phyloP scores from a whole-genome alignment of 2,888 invertebrate genomes.

The Mesorhabditis spiculigera region DNA sequence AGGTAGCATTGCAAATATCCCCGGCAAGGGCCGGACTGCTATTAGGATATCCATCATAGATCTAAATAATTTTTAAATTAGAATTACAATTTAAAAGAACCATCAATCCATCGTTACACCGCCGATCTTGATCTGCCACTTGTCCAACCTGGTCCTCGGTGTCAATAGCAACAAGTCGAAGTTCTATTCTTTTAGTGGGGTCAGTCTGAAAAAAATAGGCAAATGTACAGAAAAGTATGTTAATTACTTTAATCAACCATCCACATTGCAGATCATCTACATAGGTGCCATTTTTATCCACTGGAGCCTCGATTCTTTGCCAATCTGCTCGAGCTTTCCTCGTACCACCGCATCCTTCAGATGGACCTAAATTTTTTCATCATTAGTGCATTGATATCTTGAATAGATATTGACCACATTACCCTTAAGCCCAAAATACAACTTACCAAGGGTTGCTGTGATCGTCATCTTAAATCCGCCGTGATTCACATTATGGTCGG shows the following conservation, averaged over 20 bases:
- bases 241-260: conserved; percentile 40
- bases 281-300: conserved; percentile 30
- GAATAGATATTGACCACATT: too few relatives aligned
- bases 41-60: conserved; percentile 50
- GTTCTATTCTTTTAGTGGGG: conserved; percentile 23
- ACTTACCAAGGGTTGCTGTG: conserved; percentile 39
- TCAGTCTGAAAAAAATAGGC: conserved; percentile 1
- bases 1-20: conserved; percentile 27
- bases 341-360: conserved; percentile 51
- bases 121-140: conserved; percentile 9
- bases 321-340: conserved; percentile 39
- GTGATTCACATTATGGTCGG: conserved; percentile 36
- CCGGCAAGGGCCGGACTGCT: conserved; percentile 40
- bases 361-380: conserved; percentile 25
- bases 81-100: not conserved
- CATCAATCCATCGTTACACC: conserved; percentile 26
- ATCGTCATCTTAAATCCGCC: conserved; percentile 48
- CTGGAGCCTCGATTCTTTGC: conserved; percentile 41
- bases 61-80: conserved; percentile 19
- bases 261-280: conserved; percentile 41
- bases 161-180: conserved; percentile 22
- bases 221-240: not conserved
- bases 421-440: not conserved
- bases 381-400: too few relatives aligned
- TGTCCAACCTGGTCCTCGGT: conserved; percentile 24